Evolutionary conservation across 2,888 invertebrate genomes (phyloP).

Genomic region (Rhagonycha lutea): DNA sequence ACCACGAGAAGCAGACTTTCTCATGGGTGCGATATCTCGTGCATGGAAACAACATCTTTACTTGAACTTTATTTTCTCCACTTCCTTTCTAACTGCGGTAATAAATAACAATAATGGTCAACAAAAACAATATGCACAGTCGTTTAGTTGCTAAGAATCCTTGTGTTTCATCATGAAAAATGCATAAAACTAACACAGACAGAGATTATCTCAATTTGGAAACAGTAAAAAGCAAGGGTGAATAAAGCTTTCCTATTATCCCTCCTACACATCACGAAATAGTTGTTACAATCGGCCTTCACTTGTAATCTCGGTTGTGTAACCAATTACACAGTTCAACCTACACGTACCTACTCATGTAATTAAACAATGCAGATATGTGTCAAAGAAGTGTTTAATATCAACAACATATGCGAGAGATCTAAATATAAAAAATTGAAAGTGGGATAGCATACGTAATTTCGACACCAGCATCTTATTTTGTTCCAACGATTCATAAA

Average conservation of each 20-base stretch:
- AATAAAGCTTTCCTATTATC: slow-evolving; percentile 2
- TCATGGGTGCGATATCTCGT: not conserved
- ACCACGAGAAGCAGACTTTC: not conserved
- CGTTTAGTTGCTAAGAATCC: no score
- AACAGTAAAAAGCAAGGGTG: slow-evolving; percentile 3
- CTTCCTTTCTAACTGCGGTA: not conserved
- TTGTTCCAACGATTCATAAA: not conserved
- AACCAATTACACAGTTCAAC: slow-evolving; percentile 22
- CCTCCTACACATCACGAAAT: slow-evolving; percentile 10
- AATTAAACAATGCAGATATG: slow-evolving; percentile 28
- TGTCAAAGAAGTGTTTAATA: slow-evolving; percentile 19
- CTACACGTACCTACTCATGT: slow-evolving; percentile 13
- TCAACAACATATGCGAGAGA: slow-evolving; percentile 20
- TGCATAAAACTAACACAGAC: no score
- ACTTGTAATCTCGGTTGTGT: slow-evolving; percentile 22
- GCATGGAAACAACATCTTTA: not conserved
- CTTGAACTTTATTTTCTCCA: not conserved
- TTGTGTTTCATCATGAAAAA: no score
- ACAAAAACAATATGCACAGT: not conserved
- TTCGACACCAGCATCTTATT: not conserved
- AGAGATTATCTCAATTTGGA: not conserved
- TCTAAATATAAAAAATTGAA: slow-evolving; percentile 19
- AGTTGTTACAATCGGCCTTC: slow-evolving; percentile 24
- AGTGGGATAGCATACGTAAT: slow-evolving; percentile 16
- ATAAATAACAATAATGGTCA: not conserved